Percentiles rank a stretch among this genome's conserved stretches.
These are phyloP conservation scores for Probaryconus sp. DNA, from an alignment of 1,140 invertebrate species.

Conservation along the genomic window DNA sequence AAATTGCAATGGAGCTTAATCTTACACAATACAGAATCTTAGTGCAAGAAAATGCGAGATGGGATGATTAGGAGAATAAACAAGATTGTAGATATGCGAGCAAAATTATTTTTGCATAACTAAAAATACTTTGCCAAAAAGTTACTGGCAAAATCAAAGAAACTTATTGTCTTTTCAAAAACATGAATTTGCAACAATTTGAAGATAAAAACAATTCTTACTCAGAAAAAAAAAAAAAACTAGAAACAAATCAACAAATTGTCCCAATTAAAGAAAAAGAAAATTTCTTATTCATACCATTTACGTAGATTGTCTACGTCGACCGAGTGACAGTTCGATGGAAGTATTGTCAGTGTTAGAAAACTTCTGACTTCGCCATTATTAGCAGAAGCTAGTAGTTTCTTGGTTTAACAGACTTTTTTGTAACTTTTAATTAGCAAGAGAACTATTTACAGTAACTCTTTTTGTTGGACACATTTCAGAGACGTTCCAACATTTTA, in stretches of 20 bases:
- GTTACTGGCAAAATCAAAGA: too few relatives aligned
- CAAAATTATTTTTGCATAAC: too few relatives aligned
- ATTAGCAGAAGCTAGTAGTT: conserved; percentile 45
- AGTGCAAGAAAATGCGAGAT: too few relatives aligned
- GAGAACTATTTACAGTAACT: conserved; percentile 15
- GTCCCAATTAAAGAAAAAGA: conserved; percentile 39
- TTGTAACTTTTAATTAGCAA: conserved; percentile 50
- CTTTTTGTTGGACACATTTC: conserved; percentile 16
- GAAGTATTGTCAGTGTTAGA: conserved; percentile 30
- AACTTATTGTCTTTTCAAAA: too few relatives aligned
- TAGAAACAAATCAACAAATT: conserved; percentile 14
- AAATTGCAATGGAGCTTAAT: too few relatives aligned
- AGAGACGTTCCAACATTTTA: conserved; percentile 3
- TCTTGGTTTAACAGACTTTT: conserved; percentile 41
- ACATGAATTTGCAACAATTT: too few relatives aligned
- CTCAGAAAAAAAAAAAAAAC: too few relatives aligned
- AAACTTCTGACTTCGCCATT: conserved; percentile 55
- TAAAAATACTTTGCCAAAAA: too few relatives aligned
- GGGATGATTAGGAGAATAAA: too few relatives aligned
- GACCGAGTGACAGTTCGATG: conserved; percentile 35
- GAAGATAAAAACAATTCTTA: too few relatives aligned
- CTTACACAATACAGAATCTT: too few relatives aligned
- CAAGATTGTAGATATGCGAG: too few relatives aligned
- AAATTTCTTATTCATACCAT: conserved; percentile 8
- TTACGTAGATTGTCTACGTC: background rate